These are phyloP conservation scores for Chelonoidis abingdonii DNA, from an alignment of 2,113 vertebrate genomes.

Conservation along the genomic window DNA sequence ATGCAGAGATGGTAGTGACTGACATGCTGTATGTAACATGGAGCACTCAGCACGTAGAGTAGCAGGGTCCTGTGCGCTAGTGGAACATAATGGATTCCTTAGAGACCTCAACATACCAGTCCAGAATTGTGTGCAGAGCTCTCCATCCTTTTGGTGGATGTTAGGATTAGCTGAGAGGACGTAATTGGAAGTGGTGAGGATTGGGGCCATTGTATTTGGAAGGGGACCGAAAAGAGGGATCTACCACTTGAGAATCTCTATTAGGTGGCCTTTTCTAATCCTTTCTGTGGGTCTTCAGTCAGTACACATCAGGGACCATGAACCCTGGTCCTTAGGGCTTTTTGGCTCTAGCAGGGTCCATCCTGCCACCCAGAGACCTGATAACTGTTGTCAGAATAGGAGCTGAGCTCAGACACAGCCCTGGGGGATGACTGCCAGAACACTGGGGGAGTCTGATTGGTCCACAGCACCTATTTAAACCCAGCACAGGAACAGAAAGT, in stretches of 20 bases:
- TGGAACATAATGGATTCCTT: not conserved
- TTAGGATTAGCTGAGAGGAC: not conserved
- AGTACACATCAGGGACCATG: too few relatives aligned
- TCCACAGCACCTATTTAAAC: too few relatives aligned
- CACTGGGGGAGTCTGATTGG: too few relatives aligned
- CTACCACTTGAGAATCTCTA: not conserved
- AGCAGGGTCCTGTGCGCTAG: not conserved
- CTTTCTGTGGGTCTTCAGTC: not conserved
- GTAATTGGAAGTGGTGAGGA: not conserved
- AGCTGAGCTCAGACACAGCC: too few relatives aligned
- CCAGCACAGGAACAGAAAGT: too few relatives aligned
- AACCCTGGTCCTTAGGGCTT: too few relatives aligned
- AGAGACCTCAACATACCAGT: not conserved
- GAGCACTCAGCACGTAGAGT: not conserved
- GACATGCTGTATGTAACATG: not conserved
- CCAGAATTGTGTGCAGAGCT: not conserved
- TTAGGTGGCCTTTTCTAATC: not conserved
- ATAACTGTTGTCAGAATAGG: too few relatives aligned
- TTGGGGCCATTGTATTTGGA: rapidly evolving
- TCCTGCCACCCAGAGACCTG: too few relatives aligned
- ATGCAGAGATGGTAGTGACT: not conserved
- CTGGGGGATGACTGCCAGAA: too few relatives aligned
- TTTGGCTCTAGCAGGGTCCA: too few relatives aligned
- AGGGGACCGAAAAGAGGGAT: not conserved
- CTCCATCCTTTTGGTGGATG: not conserved